Evolutionary conservation across 2,113 vertebrate genomes (phyloP).

Genomic region (Peromyscus leucopus): DNA sequence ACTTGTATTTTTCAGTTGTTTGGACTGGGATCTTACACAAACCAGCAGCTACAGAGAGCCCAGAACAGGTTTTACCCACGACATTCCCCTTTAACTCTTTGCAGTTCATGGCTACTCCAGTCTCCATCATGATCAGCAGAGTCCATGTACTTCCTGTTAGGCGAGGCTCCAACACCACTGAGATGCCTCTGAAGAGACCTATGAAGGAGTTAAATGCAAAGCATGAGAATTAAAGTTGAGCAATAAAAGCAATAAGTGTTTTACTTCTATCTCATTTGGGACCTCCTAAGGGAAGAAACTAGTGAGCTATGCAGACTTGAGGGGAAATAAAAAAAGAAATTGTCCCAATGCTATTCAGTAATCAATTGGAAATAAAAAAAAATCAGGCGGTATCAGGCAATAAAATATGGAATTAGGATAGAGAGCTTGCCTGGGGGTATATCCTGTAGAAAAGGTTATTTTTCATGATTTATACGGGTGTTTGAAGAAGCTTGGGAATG

Average conservation of each 20-base stretch:
- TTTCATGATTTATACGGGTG: conserved; percentile 82
- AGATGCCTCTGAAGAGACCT: not conserved
- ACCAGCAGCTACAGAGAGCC: not conserved
- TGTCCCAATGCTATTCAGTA: conserved; percentile 73
- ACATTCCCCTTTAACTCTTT: not conserved
- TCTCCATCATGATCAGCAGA: not conserved
- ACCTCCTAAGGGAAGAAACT: conserved; percentile 74
- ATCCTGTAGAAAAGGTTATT: conserved; percentile 80
- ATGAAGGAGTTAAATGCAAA: conserved; percentile 66
- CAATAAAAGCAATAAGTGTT: conserved; percentile 57
- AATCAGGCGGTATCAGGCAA: conserved; percentile 74
- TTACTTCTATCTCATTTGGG: conserved; percentile 78
- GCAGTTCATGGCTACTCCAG: not conserved
- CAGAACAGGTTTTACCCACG: not conserved
- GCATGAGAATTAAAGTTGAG: conserved; percentile 69
- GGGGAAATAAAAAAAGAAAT: conserved; percentile 79
- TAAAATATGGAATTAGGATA: conserved; percentile 84
- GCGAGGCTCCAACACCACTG: fast-evolving
- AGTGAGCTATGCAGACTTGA: conserved; percentile 73
- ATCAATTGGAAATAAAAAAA: conserved; percentile 78
- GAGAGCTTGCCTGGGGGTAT: conserved; percentile 75
- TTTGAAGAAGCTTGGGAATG: conserved; percentile 77
- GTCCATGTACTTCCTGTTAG: not conserved
- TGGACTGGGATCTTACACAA: not conserved
- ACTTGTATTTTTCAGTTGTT: not conserved